These are phyloP conservation scores for Protonemura montana DNA, from an alignment of 2,888 invertebrate genomes.

Conservation along the genomic window DNA sequence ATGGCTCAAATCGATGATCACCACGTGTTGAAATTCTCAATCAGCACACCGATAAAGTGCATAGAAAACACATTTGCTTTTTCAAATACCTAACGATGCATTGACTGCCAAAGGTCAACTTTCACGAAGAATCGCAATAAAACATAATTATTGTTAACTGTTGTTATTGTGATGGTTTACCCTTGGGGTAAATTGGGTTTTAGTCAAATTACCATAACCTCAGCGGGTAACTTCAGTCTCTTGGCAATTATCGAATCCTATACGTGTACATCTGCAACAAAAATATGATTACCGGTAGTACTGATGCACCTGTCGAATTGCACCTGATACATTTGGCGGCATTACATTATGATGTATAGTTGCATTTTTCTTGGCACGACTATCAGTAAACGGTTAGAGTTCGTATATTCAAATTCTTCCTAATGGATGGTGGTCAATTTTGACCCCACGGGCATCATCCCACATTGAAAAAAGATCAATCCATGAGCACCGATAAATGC, in stretches of 20 bases:
- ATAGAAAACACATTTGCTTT: not conserved
- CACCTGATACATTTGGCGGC: not conserved
- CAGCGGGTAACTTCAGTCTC: not conserved
- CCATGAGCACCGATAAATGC: not conserved
- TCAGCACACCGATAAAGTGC: constrained; percentile 14
- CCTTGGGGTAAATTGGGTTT: not conserved
- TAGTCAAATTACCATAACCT: no score
- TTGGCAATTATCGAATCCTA: not conserved
- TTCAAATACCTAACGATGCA: not conserved
- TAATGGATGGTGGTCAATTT: not conserved
- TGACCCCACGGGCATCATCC: not conserved
- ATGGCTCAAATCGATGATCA: constrained; percentile 33
- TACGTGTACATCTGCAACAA: not conserved
- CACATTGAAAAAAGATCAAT: not conserved
- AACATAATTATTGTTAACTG: not conserved
- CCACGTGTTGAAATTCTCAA: constrained; percentile 35
- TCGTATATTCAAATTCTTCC: not conserved
- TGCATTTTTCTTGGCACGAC: not conserved
- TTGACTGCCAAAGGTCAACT: constrained; percentile 18
- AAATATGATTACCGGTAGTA: not conserved
- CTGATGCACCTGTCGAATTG: not conserved
- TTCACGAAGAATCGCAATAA: not conserved
- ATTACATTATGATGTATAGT: not conserved
- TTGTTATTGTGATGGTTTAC: not conserved
- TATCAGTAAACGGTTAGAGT: not conserved